Base-by-base conservation (phyloP, 2,888 invertebrate species). In the Pterostichus niger region DNA sequence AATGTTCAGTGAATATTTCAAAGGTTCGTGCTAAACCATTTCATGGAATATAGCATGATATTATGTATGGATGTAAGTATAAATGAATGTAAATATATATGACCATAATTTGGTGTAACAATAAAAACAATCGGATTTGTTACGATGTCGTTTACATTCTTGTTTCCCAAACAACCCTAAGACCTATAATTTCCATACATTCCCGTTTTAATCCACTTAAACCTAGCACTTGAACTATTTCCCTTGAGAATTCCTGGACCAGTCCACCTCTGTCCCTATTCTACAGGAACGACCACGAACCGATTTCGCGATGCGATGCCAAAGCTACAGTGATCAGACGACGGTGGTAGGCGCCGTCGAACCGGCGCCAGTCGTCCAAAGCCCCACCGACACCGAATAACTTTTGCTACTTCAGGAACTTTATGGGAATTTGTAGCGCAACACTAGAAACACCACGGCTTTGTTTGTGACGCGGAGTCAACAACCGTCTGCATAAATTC, bases 401-500 rank as follows among this genome's bases (percentile, higher is more conserved):
- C 64, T 64, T 64, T 49, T 64, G 33, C 64, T 13, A 13, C 13
- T 64, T 64, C 31, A 0, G 3, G 46, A 71, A 71, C 13, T 71
- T 71, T 71, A 71, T 71, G 44, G 15, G 59, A 59, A 59, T 59
- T 59, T 59, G 59, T 59, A 17, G 59, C 71, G 46, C 35, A 49
- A 13, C 49, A n/a, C 64, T 49, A 35, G 64, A 2, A 46, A 71
- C 44, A 44, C 24, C 11, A 71, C 24, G 17, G 64, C n/a, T 64
- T 64, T 64, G 64, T 64, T 64, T 64, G 64, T 35, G 31, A 59
- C 33, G 24, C 3, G 24, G n/a, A 71, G 71, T 71, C 71, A 71
- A 71, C 46, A 71, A 17, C 59, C 46, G 24, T 15, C 11, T 64
- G 33, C 35, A 64, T 64, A 35, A 61, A 64, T 35, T 40, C 40